Base-by-base conservation (phyloP, 2,113 vertebrate species). In the Poecile atricapillus region DNA sequence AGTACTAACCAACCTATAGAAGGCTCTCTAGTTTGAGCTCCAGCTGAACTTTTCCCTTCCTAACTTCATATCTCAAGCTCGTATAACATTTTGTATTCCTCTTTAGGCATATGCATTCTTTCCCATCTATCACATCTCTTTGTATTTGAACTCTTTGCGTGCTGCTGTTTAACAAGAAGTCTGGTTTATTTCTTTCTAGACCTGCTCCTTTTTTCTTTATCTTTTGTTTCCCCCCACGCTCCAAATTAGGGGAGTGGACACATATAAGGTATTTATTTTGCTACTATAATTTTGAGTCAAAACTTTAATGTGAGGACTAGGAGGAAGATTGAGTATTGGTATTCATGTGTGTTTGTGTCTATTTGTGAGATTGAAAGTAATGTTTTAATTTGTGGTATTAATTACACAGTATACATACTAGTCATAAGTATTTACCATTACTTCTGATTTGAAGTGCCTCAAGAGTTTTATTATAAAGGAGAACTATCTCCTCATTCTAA, bases 181-280 rank as follows among this genome's bases (percentile, higher is more conserved):
- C 7, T 81, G 2, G 1, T 60, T 73, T 52, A 39, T 64, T 73
- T 83, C 19, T 67, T 41, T 82, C 35, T 67, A 39, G 24, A 9
- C 7, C 19, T n/a, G 24, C 1, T n/a, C 1, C 2, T 44, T 37
- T 65, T 22, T 46, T 13, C 9, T 14, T 25, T 17, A 18, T 0
- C 11, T 30, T 21, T 55, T 21, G 16, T 25, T 41, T 11, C 12
- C 4, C 10, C 10, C n/a, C 43, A 43, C 43, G 15, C 7, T 3
- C 2, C 2, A 19, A 14, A 43, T 83, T 56, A 60, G 6, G 3
- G 8, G 8, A 5, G n/a, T 37, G 10, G 10, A n/a, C 9, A 63
- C 4, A 62, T 58, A 11, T 41, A 58, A 87, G 5, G 2, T 49
- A 7, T 13, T 89, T 81, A 44, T 62, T 53, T 84, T 67, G 37